Evolutionary conservation across 53 echinoderm and acorn worm genomes (phyloP).

Genomic region (Henricia sp.): DNA sequence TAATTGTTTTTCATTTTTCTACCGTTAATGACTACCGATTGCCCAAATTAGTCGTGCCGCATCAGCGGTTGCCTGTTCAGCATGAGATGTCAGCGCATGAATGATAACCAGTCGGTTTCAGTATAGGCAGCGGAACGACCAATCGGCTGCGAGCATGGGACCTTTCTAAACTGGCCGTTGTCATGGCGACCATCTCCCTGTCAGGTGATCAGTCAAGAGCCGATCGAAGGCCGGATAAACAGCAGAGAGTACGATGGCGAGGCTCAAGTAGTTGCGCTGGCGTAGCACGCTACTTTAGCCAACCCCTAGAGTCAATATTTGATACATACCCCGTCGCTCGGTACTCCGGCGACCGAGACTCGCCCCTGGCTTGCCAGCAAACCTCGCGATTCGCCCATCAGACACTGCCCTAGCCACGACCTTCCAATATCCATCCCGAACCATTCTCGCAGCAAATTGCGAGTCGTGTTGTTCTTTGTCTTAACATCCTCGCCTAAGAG

Average conservation of each 20-base stretch:
- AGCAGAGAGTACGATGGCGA: conserved; percentile 11
- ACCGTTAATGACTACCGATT: no score
- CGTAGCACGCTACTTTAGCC: conserved; percentile 49
- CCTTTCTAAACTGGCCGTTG: conserved; percentile 22
- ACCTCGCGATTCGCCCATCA: not conserved
- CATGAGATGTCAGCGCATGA: not conserved
- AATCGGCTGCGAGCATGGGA: conserved; percentile 3
- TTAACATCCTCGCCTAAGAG: not conserved
- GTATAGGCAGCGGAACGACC: not conserved
- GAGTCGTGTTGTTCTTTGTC: conserved; percentile 14
- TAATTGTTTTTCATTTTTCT: no score
- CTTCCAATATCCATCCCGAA: not conserved
- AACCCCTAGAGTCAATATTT: conserved; percentile 43
- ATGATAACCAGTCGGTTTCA: conserved; percentile 15
- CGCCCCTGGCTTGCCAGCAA: not conserved
- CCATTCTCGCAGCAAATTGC: not conserved
- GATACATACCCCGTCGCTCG: conserved; percentile 47
- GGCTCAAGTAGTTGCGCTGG: conserved; percentile 31
- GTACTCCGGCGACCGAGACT: conserved; percentile 21
- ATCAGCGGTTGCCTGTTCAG: conserved; percentile 32
- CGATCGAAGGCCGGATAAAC: conserved; percentile 43
- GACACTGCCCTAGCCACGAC: conserved; percentile 6
- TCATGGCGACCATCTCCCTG: conserved; percentile 36
- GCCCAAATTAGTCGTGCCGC: not conserved
- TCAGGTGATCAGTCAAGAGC: conserved; percentile 50